These are phyloP conservation scores for Nemotelus pantherinus DNA, from an alignment of 2,888 invertebrate genomes.

Conservation along the genomic window DNA sequence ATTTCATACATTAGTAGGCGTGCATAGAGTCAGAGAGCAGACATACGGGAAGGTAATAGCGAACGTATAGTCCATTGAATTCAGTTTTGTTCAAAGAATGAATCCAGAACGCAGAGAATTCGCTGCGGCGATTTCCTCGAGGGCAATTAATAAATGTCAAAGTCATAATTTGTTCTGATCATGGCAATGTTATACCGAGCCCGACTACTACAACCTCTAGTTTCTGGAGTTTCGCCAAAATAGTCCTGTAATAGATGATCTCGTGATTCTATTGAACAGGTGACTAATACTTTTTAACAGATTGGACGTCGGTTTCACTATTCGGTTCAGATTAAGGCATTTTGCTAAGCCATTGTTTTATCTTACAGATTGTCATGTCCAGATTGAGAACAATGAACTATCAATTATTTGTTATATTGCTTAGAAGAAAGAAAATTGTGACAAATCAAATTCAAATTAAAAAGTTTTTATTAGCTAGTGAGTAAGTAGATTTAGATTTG, in stretches of 20 bases:
- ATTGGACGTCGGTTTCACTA: neutral
- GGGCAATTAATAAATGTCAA: slow-evolving; percentile 51
- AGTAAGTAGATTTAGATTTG: too few species aligned
- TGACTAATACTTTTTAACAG: slow-evolving; percentile 21
- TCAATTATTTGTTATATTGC: neutral
- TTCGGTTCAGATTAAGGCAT: slow-evolving; percentile 12
- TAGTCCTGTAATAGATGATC: slow-evolving; percentile 22
- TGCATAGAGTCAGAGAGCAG: too few species aligned
- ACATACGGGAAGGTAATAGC: too few species aligned
- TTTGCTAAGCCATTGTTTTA: slow-evolving; percentile 29
- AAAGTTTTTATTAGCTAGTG: too few species aligned
- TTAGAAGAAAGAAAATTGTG: too few species aligned
- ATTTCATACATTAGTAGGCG: too few species aligned
- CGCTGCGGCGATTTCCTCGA: slow-evolving; percentile 20
- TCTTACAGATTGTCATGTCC: slow-evolving; percentile 25
- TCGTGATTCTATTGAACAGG: slow-evolving; percentile 32
- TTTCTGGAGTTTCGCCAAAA: neutral
- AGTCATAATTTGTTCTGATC: slow-evolving; percentile 48
- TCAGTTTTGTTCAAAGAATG: slow-evolving; percentile 8
- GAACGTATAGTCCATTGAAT: neutral
- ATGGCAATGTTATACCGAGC: neutral
- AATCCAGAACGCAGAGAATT: slow-evolving; percentile 10
- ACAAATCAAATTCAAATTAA: too few species aligned
- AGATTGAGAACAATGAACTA: neutral
- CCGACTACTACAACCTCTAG: slow-evolving; percentile 28